These are phyloP conservation scores for Gerris lacustris DNA, from an alignment of 2,888 invertebrate species.

Conservation along the genomic window DNA sequence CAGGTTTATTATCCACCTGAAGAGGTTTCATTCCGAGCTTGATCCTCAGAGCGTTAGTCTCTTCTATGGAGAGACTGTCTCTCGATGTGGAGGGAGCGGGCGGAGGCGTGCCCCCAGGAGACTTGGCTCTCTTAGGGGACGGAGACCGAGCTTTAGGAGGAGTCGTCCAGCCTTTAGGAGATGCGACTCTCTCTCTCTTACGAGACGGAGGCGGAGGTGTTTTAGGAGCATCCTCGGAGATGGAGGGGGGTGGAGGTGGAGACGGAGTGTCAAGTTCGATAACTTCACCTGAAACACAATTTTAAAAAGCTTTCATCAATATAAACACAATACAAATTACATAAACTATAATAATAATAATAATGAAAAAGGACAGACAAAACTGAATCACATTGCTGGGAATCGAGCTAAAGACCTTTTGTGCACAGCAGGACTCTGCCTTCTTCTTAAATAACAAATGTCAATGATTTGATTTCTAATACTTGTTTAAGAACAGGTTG, in stretches of 20 bases:
- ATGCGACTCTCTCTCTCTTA: constrained; percentile 8
- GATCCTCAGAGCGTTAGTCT: constrained; percentile 78
- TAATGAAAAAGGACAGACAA: no score
- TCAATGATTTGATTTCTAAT: background rate
- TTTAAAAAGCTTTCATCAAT: constrained; percentile 7
- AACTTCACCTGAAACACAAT: constrained; percentile 5
- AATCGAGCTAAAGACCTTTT: no score
- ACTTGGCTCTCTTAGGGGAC: background rate
- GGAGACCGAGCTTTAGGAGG: background rate
- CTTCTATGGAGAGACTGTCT: constrained; percentile 58
- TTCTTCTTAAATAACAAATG: no score
- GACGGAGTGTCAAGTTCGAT: constrained; percentile 11
- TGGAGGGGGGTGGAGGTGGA: constrained; percentile 26
- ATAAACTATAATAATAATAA: background rate
- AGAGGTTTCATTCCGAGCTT: constrained; percentile 89
- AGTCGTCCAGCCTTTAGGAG: background rate
- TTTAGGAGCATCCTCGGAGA: constrained; percentile 19
- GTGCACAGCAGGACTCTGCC: no score
- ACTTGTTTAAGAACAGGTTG: no score
- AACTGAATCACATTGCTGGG: no score
- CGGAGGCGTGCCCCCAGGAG: constrained; percentile 21
- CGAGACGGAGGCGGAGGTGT: constrained; percentile 14
- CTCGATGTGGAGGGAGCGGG: constrained; percentile 36
- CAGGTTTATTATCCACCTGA: background rate
- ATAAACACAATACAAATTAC: background rate